Percentiles rank a stretch among this genome's conserved stretches.
These are phyloP conservation scores for Cydia fagiglandana DNA, from an alignment of 1,140 invertebrate species.

Conservation along the genomic window DNA sequence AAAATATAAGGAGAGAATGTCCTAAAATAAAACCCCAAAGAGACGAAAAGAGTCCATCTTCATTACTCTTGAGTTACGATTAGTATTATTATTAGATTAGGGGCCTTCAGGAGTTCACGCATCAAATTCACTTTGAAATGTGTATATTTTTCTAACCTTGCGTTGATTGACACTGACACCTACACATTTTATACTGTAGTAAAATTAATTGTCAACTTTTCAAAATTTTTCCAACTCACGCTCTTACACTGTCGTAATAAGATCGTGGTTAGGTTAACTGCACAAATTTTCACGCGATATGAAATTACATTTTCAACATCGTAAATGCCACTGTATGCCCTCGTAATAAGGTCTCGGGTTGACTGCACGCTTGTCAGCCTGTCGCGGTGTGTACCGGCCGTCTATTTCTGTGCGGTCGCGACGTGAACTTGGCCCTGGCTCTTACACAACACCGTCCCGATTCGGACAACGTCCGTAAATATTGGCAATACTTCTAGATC, in stretches of 20 bases:
- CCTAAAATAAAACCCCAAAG: too few species aligned
- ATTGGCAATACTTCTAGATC: not conserved
- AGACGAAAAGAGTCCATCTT: too few species aligned
- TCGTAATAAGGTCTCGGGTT: not conserved
- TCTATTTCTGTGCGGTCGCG: conserved; percentile 25
- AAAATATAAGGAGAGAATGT: too few species aligned
- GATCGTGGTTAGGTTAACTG: not conserved
- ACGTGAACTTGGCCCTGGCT: conserved; percentile 32
- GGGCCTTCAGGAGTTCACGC: not conserved
- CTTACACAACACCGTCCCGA: not conserved
- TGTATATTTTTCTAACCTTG: conserved; percentile 1
- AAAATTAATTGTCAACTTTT: too few species aligned
- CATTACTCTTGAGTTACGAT: too few species aligned
- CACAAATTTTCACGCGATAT: not conserved
- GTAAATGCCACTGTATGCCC: not conserved
- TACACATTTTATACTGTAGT: not conserved
- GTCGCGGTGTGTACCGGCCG: not conserved
- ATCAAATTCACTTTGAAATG: too few species aligned
- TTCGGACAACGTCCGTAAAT: conserved; percentile 15
- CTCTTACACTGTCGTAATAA: not conserved
- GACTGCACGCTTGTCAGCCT: too few species aligned
- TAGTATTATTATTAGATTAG: not conserved
- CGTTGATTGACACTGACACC: not conserved
- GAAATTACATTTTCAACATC: not conserved
- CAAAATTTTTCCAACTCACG: too few species aligned